phyloP scores from a whole-genome alignment of 2,113 vertebrate genomes.

The Hiodon tergisus region DNA sequence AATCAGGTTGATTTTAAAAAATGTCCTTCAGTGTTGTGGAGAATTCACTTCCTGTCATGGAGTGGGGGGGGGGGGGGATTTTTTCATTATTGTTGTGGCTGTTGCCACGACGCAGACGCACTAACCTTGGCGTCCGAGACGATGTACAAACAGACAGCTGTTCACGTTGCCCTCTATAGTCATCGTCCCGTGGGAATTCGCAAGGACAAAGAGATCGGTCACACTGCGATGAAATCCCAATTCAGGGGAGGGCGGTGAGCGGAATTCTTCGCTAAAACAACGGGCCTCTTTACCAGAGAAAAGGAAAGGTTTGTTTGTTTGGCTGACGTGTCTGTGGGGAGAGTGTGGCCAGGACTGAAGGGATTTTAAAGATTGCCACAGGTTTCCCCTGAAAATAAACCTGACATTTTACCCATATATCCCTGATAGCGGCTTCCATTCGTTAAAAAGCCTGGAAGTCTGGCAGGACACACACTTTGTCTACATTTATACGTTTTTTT shows the following conservation, averaged over 20 bases:
- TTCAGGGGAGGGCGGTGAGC: slow-evolving; percentile 25
- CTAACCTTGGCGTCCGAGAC: no score
- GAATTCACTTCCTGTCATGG: no score
- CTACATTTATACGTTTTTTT: no score
- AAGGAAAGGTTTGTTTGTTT: slow-evolving; percentile 3
- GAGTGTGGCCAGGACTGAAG: not conserved
- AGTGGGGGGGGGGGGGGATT: not conserved
- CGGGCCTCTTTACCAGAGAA: not conserved
- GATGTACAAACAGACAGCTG: not conserved
- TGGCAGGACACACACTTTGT: no score
- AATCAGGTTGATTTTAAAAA: no score
- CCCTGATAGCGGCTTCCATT: no score
- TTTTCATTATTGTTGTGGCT: not conserved
- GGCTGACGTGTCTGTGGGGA: not conserved
- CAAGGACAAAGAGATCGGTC: slow-evolving; percentile 40
- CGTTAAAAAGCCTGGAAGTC: no score
- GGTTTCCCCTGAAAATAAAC: not conserved
- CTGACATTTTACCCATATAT: no score
- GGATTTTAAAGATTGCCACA: not conserved
- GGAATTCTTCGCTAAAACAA: slow-evolving; percentile 22
- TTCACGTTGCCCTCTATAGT: slow-evolving; percentile 23
- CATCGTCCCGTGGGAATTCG: slow-evolving; percentile 32
- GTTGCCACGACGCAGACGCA: not conserved
- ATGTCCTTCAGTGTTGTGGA: no score
- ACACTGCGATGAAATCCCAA: slow-evolving; percentile 23